phyloP scores from a whole-genome alignment of 2,888 invertebrate species.

The Eurois occulta region DNA sequence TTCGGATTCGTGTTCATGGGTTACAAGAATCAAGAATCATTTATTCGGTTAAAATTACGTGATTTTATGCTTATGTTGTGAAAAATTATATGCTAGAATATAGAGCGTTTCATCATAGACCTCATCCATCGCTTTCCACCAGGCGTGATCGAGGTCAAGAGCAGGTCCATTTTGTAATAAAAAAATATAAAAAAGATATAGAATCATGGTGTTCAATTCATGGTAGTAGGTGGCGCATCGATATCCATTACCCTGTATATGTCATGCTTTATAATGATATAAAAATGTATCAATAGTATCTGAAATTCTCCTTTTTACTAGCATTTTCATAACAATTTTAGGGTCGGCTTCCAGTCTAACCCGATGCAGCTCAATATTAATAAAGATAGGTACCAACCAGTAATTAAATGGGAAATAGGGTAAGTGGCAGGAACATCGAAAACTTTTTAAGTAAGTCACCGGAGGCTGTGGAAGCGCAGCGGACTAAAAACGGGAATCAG shows the following conservation, averaged over 20 bases:
- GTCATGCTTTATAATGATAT: background rate
- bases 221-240: background rate
- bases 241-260: background rate
- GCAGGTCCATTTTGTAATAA: too few relatives aligned
- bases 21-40: background rate
- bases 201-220: too few relatives aligned
- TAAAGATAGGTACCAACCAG: background rate
- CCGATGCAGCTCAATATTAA: background rate
- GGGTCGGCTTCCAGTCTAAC: background rate
- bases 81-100: background rate
- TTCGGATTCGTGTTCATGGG: background rate
- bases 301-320: background rate
- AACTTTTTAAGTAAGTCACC: constrained; percentile 7
- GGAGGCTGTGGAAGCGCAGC: background rate
- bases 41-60: background rate
- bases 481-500: background rate
- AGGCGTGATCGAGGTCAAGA: too few relatives aligned
- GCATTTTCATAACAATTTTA: background rate
- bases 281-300: background rate
- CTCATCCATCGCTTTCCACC: too few relatives aligned
- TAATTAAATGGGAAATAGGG: constrained; percentile 10
- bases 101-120: too few relatives aligned
- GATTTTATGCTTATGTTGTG: background rate
- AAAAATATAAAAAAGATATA: too few relatives aligned
- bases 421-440: background rate